These are phyloP conservation scores for Gorsachius goisagi DNA, from an alignment of 2,113 vertebrate species.

Conservation along the genomic window DNA sequence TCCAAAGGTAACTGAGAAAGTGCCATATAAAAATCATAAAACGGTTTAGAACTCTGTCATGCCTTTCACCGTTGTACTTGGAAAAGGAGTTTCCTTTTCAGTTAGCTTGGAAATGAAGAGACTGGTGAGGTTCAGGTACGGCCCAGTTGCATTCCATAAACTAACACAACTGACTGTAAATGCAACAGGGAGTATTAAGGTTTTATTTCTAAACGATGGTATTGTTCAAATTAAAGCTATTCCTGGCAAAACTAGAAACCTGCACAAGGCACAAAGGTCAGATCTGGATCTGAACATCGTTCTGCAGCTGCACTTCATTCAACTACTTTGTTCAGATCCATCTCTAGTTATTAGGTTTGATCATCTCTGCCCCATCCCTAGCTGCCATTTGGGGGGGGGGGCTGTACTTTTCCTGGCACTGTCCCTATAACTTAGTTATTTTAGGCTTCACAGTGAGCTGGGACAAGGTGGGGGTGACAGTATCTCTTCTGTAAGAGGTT, in stretches of 20 bases:
- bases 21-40: background rate
- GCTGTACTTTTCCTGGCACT: slow-evolving; percentile 11
- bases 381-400: background rate
- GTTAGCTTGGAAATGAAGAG: slow-evolving; percentile 7
- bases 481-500: slow-evolving; percentile 14
- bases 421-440: slow-evolving; percentile 13
- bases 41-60: background rate
- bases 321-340: background rate
- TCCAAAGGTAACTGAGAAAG: slow-evolving; percentile 31
- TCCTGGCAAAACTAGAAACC: background rate
- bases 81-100: slow-evolving; percentile 7
- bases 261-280: slow-evolving; percentile 22
- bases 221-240: background rate
- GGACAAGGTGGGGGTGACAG: background rate
- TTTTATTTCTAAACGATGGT: slow-evolving; percentile 15
- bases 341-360: background rate
- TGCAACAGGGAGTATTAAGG: background rate
- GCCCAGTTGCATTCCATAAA: background rate
- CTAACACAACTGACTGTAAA: background rate
- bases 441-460: background rate
- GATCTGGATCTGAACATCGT: background rate
- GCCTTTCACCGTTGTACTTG: background rate
- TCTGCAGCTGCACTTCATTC: background rate
- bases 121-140: background rate
- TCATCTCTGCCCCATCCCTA: background rate